Conservation (phyloP, 2,113 vertebrate genomes). For the cat (Felis catus) region F.catus_Fca126_mat1.0 CM031415.1:95381501-95382000, state of each 20-base stretch:
- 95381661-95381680: background rate
- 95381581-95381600: slow-evolving; percentile 21
- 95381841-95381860: background rate
- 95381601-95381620: background rate
- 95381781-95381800: background rate
- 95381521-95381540: background rate
- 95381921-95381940: background rate
- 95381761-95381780: background rate
- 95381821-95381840: background rate
- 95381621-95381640: background rate
- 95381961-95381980: background rate
- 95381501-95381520: background rate
- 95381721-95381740: background rate
- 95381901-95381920: background rate
- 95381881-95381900: background rate
- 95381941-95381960: background rate
- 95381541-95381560: background rate
- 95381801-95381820: background rate
- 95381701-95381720: background rate
- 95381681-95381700: background rate
- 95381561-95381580: background rate
- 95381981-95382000: background rate
- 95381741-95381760: background rate
- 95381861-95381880: background rate
- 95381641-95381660: background rate